phyloP scores from a whole-genome alignment of 2,888 invertebrate genomes.

The Nasonovia ribisnigri region DNA sequence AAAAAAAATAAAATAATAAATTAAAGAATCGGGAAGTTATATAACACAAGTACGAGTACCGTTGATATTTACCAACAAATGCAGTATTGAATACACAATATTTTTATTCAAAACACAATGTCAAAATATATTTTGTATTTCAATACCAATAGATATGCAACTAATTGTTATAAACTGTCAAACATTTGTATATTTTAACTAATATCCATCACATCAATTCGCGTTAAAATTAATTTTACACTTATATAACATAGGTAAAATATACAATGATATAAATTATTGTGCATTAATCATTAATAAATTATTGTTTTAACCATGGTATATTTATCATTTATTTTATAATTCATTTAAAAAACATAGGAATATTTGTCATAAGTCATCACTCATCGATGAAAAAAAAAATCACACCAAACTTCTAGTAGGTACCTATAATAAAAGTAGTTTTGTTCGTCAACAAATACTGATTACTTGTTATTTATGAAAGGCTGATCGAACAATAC shows the following conservation, averaged over 20 bases:
- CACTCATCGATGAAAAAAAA: not conserved
- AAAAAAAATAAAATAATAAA: conserved; percentile 32
- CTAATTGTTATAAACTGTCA: not conserved
- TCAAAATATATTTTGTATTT: not conserved
- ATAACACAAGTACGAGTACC: not conserved
- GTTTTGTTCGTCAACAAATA: not conserved
- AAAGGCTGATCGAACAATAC: conserved; percentile 10
- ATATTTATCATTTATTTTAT: not conserved
- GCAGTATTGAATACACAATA: not conserved
- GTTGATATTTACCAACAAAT: not conserved
- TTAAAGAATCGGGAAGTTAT: not conserved
- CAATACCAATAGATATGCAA: not conserved
- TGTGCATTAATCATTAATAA: not conserved
- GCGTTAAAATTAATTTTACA: not conserved
- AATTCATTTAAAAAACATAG: not conserved
- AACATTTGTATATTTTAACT: not conserved
- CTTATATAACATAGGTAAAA: not conserved
- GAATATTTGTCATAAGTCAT: not conserved
- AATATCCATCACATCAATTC: not conserved
- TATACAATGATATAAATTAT: not conserved
- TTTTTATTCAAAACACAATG: not conserved
- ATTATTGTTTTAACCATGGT: not conserved
- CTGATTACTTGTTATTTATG: conserved; percentile 18
- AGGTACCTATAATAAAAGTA: not conserved
- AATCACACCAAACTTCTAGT: not conserved